Percentiles rank a stretch among this genome's conserved stretches.
Conservation (phyloP, 2,113 vertebrate genomes). For the Oryzias curvinotus region DNA sequence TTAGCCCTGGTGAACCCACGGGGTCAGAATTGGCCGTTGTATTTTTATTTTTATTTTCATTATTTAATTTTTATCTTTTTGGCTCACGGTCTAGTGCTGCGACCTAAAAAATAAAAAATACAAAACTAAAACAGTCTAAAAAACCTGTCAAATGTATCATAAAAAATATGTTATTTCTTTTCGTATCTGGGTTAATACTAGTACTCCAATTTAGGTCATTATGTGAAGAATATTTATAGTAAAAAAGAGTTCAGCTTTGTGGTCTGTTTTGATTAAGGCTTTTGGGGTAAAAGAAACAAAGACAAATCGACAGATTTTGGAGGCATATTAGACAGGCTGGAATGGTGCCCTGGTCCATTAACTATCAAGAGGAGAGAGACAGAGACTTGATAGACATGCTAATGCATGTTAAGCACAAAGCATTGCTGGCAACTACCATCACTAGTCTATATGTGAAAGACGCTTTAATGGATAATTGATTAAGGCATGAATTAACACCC, state of each 20-base stretch:
- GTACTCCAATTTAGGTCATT: background rate
- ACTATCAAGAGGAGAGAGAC: constrained; percentile 51
- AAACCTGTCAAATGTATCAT: too few relatives aligned
- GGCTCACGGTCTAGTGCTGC: too few relatives aligned
- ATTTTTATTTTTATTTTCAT: too few relatives aligned
- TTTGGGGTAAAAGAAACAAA: constrained; percentile 31
- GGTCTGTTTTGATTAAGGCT: constrained; percentile 23
- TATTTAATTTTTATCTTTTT: too few relatives aligned
- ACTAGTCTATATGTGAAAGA: constrained; percentile 59
- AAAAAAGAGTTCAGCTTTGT: constrained; percentile 21
- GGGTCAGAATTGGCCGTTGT: too few relatives aligned
- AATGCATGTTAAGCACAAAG: constrained; percentile 68
- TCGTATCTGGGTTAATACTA: too few relatives aligned
- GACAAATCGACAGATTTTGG: constrained; percentile 44
- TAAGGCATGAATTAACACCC: constrained; percentile 69
- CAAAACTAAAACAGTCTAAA: too few relatives aligned
- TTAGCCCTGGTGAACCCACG: too few relatives aligned
- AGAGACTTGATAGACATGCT: constrained; percentile 49
- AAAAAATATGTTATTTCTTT: too few relatives aligned
- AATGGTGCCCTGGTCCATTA: constrained; percentile 55
- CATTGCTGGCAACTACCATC: constrained; percentile 62
- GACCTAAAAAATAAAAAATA: too few relatives aligned
- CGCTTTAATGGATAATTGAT: constrained; percentile 76
- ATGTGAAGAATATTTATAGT: background rate
- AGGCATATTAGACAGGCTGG: constrained; percentile 59